phyloP scores from a whole-genome alignment of 2,888 invertebrate species.

The Electrophaes corylata region DNA sequence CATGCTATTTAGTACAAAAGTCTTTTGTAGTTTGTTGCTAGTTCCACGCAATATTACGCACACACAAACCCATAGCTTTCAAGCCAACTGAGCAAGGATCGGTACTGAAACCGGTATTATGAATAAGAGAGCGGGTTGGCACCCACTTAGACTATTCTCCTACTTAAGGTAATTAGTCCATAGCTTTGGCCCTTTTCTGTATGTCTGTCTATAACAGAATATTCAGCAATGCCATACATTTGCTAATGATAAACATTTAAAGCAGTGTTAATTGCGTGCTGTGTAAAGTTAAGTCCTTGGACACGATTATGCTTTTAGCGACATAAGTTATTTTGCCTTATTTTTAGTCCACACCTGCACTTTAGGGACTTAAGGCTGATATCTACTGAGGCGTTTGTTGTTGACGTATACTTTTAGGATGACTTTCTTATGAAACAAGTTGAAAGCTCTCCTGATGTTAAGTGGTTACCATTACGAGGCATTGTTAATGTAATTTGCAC shows the following conservation, averaged over 20 bases:
- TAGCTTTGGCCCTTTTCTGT: slow-evolving; percentile 21
- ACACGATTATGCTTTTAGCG: slow-evolving; percentile 39
- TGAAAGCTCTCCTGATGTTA: too few relatives aligned
- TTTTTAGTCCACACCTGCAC: slow-evolving; percentile 25
- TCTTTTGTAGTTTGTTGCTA: too few relatives aligned
- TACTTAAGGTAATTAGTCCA: slow-evolving; percentile 22
- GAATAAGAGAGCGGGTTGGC: slow-evolving; percentile 9
- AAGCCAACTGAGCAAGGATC: neutral
- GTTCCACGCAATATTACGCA: neutral
- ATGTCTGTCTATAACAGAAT: slow-evolving; percentile 26
- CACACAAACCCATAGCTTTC: neutral
- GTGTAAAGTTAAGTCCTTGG: slow-evolving; percentile 27
- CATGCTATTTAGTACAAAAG: too few relatives aligned
- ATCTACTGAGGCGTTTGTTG: too few relatives aligned
- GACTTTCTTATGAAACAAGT: too few relatives aligned
- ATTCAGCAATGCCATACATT: slow-evolving; percentile 28
- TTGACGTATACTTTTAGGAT: too few relatives aligned
- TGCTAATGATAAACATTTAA: slow-evolving; percentile 38
- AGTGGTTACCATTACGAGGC: too few relatives aligned
- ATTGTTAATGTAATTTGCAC: too few relatives aligned
- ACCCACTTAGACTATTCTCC: slow-evolving; percentile 22
- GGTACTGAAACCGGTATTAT: slow-evolving; percentile 7
- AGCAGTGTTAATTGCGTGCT: slow-evolving; percentile 36
- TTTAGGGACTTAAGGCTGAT: neutral
- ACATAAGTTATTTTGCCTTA: slow-evolving; percentile 26